Percentiles rank a stretch among this genome's conserved stretches.
Conservation (phyloP, 2,797 vertebrate genomes). For the Darevskia mixta region DNA sequence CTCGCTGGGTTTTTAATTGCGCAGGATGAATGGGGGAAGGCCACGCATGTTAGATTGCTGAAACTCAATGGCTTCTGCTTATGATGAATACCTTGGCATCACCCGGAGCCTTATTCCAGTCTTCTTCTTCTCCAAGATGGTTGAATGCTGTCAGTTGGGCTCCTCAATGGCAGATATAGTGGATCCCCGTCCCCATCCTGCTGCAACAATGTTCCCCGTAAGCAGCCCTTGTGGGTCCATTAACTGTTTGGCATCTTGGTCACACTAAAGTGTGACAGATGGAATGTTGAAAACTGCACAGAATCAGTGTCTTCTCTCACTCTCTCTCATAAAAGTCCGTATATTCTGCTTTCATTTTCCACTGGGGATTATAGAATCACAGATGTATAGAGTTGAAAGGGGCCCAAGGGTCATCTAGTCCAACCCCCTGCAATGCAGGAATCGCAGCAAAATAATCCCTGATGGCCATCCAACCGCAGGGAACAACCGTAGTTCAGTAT, state of each 20-base stretch:
- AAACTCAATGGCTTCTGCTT: neutral
- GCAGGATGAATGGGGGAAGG: neutral
- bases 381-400: no score
- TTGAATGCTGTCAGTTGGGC: neutral
- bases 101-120: neutral
- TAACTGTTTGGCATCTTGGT: neutral
- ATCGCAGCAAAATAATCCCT: no score
- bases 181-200: neutral
- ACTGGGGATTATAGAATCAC: neutral
- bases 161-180: neutral
- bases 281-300: neutral
- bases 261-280: neutral
- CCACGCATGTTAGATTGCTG: neutral
- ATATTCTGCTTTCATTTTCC: neutral
- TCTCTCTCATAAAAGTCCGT: accelerated
- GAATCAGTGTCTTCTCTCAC: neutral
- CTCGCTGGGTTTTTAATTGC: conserved; percentile 3
- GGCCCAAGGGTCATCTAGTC: no score
- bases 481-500: no score
- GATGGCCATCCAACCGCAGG: no score
- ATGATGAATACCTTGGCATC: neutral
- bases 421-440: no score
- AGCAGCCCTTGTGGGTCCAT: neutral
- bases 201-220: neutral
- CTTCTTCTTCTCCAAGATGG: no score